A percentile compares a stretch with the other conserved stretches of the same genome.
These are phyloP conservation scores for Eumaeus atala DNA, from an alignment of 1,140 invertebrate species.

Conservation along the genomic window DNA sequence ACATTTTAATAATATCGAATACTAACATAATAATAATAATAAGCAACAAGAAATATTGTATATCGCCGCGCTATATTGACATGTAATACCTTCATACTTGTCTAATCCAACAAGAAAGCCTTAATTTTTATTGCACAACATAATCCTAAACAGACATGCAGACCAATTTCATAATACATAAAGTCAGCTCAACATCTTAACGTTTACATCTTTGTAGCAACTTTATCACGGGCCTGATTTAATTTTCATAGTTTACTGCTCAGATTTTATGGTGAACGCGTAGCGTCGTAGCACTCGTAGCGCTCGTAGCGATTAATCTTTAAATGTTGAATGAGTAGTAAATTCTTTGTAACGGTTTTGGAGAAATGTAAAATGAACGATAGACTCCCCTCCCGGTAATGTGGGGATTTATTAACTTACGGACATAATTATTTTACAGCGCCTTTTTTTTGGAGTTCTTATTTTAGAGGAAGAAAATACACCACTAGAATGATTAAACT, in stretches of 20 bases:
- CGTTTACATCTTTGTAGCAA: constrained; percentile 1
- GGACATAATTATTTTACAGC: too few relatives aligned
- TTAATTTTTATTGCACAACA: too few relatives aligned
- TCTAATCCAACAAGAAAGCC: too few relatives aligned
- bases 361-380: constrained; percentile 16
- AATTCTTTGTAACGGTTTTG: constrained; percentile 41
- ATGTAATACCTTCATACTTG: too few relatives aligned
- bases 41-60: too few relatives aligned
- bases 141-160: neutral
- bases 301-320: constrained; percentile 47
- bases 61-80: too few relatives aligned
- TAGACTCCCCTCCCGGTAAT: neutral
- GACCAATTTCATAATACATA: neutral
- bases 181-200: neutral
- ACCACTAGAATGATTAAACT: constrained; percentile 1
- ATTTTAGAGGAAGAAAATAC: neutral
- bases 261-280: constrained; percentile 57
- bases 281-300: constrained; percentile 23
- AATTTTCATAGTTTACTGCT: constrained; percentile 57
- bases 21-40: too few relatives aligned
- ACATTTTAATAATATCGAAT: too few relatives aligned
- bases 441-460: neutral
- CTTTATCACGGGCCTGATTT: constrained; percentile 44
- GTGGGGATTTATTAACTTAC: too few relatives aligned
- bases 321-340: constrained; percentile 59